phyloP scores from a whole-genome alignment of 1,140 invertebrate genomes.

The Listronotus bonariensis region DNA sequence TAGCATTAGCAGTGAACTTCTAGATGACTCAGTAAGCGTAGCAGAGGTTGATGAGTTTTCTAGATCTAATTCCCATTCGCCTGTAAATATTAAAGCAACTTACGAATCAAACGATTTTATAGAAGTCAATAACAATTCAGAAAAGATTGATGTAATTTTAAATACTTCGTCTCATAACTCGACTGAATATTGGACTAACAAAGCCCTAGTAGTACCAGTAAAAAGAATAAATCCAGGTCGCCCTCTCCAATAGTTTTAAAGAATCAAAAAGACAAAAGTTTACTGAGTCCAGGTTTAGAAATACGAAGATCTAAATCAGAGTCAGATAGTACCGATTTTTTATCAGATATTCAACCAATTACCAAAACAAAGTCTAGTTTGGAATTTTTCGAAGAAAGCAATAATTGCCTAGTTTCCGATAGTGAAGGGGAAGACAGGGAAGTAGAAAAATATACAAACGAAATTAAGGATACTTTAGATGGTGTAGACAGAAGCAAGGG shows the following conservation, averaged over 20 bases:
- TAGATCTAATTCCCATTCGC: conserved; percentile 21
- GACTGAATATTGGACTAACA: conserved; percentile 39
- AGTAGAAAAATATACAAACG: conserved; percentile 22
- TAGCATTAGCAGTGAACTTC: conserved; percentile 44
- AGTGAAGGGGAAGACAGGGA: conserved; percentile 11
- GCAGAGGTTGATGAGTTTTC: conserved; percentile 42
- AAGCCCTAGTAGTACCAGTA: conserved; percentile 28
- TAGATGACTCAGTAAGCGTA: conserved; percentile 41
- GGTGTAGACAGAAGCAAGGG: conserved; percentile 31
- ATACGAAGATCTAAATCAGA: conserved; percentile 11
- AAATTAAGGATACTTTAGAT: conserved; percentile 36
- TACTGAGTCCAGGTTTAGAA: neutral
- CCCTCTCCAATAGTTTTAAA: neutral
- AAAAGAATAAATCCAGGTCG: conserved; percentile 27
- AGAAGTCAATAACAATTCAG: conserved; percentile 2
- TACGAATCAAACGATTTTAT: neutral
- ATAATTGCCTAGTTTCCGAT: neutral
- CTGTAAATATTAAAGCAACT: conserved; percentile 5
- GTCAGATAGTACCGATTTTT: neutral
- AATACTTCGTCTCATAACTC: conserved; percentile 31
- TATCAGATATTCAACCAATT: neutral
- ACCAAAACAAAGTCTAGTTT: conserved; percentile 7
- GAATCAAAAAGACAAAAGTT: neutral
- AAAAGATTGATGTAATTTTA: conserved; percentile 33
- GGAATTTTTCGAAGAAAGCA: conserved; percentile 3